Evolutionary conservation across 53 echinoderm and acorn worm species (phyloP), one percentile per base, ranked within the genome.

Genomic region (Zoroaster sp.): DNA sequence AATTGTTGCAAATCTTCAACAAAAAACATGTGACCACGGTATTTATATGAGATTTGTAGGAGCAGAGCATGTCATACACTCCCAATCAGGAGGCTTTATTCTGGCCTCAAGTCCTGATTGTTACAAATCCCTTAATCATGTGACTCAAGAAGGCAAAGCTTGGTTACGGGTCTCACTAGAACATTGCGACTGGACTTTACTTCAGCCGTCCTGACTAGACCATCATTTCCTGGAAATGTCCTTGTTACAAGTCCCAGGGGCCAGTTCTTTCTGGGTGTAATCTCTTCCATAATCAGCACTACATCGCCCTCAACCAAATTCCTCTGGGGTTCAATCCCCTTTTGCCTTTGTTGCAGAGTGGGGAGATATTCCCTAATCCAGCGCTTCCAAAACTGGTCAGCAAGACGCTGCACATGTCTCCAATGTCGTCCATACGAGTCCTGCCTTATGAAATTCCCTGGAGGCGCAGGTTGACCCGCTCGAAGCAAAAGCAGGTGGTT

Each of bases 401-500:
- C 80, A 12, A 63, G 59, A 11, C n/a, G 65, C 66, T 59, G 65
- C 18, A 63, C 65, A 15, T 78, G 54, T 28, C 32, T 43, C 44
- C 44, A 75, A 4, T 52, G 30, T 78, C 65, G 67, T n/a, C 78
- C 72, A 45, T 79, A n/a, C n/a, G 77, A 33, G 78, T 91, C 91
- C 9, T 75, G 52, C 49, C 30, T 46, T 18, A 55, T 47, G 13
- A 40, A 65, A 34, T 86, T 71, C 20, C 69, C 17, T 5, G 81
- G 88, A 28, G 83, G 83, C 6, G 45, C 37, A 30, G 89, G 69
- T 14, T 69, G 63, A 41, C 47, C 79, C 17, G 63, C 32, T 4
- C 90, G 35, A 34, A 94, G 90, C 46, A 87, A 46, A 30, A 92
- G 59, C 41, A 95, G 73, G 63, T 94, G 94, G 71, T 94, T 95